phyloP scores from a whole-genome alignment of 2,888 invertebrate genomes.

The Cataglyphis rosenhaueri region DNA sequence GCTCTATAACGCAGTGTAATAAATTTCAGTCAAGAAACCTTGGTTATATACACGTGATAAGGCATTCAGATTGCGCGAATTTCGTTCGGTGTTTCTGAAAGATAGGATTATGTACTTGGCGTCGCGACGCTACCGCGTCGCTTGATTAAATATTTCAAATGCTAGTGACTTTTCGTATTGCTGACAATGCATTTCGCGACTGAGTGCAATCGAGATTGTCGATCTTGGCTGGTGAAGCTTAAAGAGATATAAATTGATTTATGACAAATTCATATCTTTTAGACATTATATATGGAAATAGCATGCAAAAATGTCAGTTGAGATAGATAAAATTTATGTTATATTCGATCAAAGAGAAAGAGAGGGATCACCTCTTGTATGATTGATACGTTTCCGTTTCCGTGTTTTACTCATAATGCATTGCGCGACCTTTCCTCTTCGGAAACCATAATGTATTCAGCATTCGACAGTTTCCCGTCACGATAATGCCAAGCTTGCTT shows the following conservation, averaged over 20 bases:
- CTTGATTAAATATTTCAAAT: conserved; percentile 8
- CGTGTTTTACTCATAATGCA: not conserved
- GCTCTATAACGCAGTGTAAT: conserved; percentile 37
- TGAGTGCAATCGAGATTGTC: not conserved
- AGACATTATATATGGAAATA: not conserved
- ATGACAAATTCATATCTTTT: conserved; percentile 5
- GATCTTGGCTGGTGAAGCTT: not conserved
- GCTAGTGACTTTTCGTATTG: not conserved
- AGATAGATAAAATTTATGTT: not conserved
- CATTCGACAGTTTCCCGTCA: not conserved
- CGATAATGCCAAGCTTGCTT: conserved; percentile 9
- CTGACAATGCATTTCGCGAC: conserved; percentile 26
- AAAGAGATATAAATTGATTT: not conserved
- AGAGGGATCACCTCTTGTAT: not conserved
- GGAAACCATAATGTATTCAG: conserved; percentile 16
- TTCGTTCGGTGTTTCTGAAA: conserved; percentile 11
- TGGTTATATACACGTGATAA: conserved; percentile 34
- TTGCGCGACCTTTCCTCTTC: not conserved
- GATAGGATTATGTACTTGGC: not conserved
- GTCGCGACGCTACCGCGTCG: too few relatives aligned
- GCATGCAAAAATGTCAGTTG: not conserved
- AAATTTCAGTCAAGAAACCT: conserved; percentile 40
- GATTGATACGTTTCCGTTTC: not conserved
- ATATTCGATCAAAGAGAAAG: not conserved
- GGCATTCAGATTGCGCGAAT: conserved; percentile 28